Evolutionary conservation across 2,797 vertebrate genomes (phyloP), one percentile per base, ranked within the genome.

Genomic region (Aulostomus chinensis): DNA sequence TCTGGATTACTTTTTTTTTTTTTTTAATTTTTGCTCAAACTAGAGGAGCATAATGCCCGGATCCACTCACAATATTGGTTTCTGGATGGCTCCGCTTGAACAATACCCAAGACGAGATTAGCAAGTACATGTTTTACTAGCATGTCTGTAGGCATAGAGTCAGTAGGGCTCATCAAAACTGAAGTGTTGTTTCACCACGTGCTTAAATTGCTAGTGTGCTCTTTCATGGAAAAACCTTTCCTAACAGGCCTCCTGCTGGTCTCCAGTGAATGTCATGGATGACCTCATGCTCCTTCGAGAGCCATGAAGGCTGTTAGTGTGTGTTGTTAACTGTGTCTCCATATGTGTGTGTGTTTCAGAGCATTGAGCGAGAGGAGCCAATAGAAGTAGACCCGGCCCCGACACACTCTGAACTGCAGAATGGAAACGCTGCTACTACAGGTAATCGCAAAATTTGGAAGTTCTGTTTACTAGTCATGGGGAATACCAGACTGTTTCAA

Each of bases 341-440:
- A 0, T 72, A 41, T 73, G 53, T 78, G 21, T 86, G 46, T 73
- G 51, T 77, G 26, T 86, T 83, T 28, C 79, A 92, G 91, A 91
- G 89, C 45, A 75, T 86, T 67, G 91, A 91, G 47, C 79, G 87
- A 43, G 91, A 91, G 46, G 91, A 92, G 51, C 89, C 88, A 6
- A 91, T 89, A 17, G 89, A 91, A 17, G 86, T 91, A 15, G 91
- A 92, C 61, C 76, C 74, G 28, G 30, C 57, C 25, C 81, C 81
- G 0, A 17, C 58, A 25, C 54, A 73, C 4, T 47, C 69, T 20
- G 66, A 47, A 10, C 73, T 84, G 57, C 80, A 88, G 58, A 90
- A 91, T 13, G 89, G 89, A 53, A 84, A 89, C 34, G 9, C 67
- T n/a, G 53, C 79, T 3, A 8, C 58, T 20, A 46, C 84, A 77